Evolutionary conservation across 1,140 invertebrate genomes (phyloP).

Genomic region (Drosophila guanche): DNA sequence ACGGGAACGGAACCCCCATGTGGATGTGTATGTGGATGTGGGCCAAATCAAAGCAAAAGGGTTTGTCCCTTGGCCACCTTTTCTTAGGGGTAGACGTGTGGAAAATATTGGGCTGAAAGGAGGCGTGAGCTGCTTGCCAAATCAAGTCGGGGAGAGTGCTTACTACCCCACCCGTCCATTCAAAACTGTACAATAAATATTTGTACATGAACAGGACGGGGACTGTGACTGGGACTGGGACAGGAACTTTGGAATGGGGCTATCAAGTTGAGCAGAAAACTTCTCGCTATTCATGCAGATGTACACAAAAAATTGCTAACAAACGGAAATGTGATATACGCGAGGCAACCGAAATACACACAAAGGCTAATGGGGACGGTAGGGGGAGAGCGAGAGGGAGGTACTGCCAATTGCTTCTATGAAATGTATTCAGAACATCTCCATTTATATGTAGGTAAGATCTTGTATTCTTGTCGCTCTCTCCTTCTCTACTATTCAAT

Average conservation of each 20-base stretch:
- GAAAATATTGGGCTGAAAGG: slow-evolving; percentile 68
- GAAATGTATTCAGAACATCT: slow-evolving; percentile 57
- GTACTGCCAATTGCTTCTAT: slow-evolving; percentile 46
- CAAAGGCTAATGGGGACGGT: slow-evolving; percentile 66
- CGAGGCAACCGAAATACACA: slow-evolving; percentile 60
- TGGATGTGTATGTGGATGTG: background rate
- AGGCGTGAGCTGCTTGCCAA: slow-evolving; percentile 69
- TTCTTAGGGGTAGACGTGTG: slow-evolving; percentile 68
- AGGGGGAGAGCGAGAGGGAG: background rate
- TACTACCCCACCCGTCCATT: slow-evolving; percentile 27
- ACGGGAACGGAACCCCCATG: background rate
- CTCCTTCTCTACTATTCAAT: slow-evolving; percentile 67
- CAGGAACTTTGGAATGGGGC: slow-evolving; percentile 23
- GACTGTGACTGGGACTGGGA: slow-evolving; percentile 17
- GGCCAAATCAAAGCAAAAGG: slow-evolving; percentile 49
- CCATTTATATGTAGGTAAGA: slow-evolving; percentile 57
- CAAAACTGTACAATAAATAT: slow-evolving; percentile 64
- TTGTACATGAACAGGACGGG: slow-evolving; percentile 44
- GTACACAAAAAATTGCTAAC: slow-evolving; percentile 70
- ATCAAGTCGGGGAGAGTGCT: slow-evolving; percentile 51
- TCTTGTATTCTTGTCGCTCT: slow-evolving; percentile 49
- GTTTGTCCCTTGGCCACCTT: slow-evolving; percentile 53
- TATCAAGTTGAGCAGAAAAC: slow-evolving; percentile 81
- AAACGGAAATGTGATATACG: slow-evolving; percentile 82
- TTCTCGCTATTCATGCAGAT: slow-evolving; percentile 70